Conservation (phyloP, 2,888 invertebrate species). For the Drosophila neonasuta region DNA sequence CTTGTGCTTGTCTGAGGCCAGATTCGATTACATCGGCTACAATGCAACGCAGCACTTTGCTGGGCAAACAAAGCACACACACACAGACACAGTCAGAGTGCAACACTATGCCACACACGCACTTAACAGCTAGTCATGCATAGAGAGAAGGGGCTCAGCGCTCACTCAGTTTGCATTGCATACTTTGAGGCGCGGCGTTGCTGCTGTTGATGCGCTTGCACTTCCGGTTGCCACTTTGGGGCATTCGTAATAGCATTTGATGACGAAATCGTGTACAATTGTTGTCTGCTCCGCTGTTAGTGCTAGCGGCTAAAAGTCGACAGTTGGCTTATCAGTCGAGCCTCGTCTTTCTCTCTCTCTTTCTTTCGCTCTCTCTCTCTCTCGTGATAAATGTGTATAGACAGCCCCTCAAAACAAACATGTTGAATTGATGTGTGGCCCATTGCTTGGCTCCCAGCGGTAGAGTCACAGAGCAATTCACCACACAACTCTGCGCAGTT, state of each 20-base stretch:
- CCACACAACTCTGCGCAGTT: slow-evolving; percentile 63
- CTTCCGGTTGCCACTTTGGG: slow-evolving; percentile 45
- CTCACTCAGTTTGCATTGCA: slow-evolving; percentile 42
- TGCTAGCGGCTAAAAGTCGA: slow-evolving; percentile 41
- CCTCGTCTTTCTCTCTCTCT: slow-evolving; percentile 1
- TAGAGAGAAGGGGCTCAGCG: background rate
- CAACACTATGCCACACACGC: slow-evolving; percentile 16
- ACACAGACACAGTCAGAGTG: slow-evolving; percentile 13
- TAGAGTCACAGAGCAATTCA: slow-evolving; percentile 35
- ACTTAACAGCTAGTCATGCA: slow-evolving; percentile 24
- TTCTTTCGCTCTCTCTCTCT: slow-evolving; percentile 13
- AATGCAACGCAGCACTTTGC: slow-evolving; percentile 62
- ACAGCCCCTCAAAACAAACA: slow-evolving; percentile 54
- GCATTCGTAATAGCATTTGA: slow-evolving; percentile 41
- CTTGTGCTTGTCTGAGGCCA: slow-evolving; percentile 32
- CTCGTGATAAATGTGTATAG: background rate
- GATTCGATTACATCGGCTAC: slow-evolving; percentile 69
- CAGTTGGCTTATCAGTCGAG: slow-evolving; percentile 53
- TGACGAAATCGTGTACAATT: slow-evolving; percentile 63
- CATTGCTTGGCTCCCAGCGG: slow-evolving; percentile 9
- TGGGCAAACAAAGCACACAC: slow-evolving; percentile 52
- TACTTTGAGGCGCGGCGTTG: slow-evolving; percentile 51
- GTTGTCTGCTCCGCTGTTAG: slow-evolving; percentile 47
- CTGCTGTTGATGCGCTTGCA: background rate
- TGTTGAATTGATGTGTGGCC: slow-evolving; percentile 58